These are phyloP conservation scores for Pristionchus mayeri DNA, from an alignment of 2,888 invertebrate species.

Conservation along the genomic window DNA sequence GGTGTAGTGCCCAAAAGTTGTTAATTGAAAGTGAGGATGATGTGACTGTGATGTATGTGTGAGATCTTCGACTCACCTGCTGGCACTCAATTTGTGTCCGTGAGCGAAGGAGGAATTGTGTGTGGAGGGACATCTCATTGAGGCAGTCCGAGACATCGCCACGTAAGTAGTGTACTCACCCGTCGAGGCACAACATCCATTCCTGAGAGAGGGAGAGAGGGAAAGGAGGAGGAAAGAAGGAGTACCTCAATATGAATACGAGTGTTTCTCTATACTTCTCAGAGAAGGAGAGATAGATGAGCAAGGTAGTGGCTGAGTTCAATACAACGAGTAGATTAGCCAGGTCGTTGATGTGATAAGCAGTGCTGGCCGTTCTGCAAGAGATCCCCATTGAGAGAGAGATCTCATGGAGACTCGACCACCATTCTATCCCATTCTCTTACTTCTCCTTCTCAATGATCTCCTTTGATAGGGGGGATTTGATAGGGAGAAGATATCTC, in stretches of 20 bases:
- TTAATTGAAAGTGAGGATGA: too few species aligned
- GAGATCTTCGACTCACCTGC: slow-evolving; percentile 54
- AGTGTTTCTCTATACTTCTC: slow-evolving; percentile 71
- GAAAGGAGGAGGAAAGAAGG: background rate
- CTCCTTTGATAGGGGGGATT: background rate
- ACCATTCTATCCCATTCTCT: too few species aligned
- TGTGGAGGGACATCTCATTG: slow-evolving; percentile 57
- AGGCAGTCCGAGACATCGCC: slow-evolving; percentile 65
- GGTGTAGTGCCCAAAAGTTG: too few species aligned
- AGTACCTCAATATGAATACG: slow-evolving; percentile 63
- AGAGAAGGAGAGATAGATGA: slow-evolving; percentile 72
- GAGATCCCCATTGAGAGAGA: too few species aligned
- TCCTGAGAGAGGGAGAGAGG: slow-evolving; percentile 53
- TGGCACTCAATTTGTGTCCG: slow-evolving; percentile 58
- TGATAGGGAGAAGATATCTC: too few species aligned
- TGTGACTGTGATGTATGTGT: background rate
- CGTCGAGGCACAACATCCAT: slow-evolving; percentile 64
- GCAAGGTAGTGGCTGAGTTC: slow-evolving; percentile 73
- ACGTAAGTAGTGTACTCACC: slow-evolving; percentile 63
- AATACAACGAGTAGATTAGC: slow-evolving; percentile 71
- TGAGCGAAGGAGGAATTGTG: slow-evolving; percentile 35
- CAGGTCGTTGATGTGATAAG: slow-evolving; percentile 72
- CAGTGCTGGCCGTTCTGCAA: slow-evolving; percentile 60
- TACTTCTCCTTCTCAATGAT: background rate
- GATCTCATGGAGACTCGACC: too few species aligned